phyloP scores from a whole-genome alignment of 2,888 invertebrate species.

The Rhagophthalmus giganteus region DNA sequence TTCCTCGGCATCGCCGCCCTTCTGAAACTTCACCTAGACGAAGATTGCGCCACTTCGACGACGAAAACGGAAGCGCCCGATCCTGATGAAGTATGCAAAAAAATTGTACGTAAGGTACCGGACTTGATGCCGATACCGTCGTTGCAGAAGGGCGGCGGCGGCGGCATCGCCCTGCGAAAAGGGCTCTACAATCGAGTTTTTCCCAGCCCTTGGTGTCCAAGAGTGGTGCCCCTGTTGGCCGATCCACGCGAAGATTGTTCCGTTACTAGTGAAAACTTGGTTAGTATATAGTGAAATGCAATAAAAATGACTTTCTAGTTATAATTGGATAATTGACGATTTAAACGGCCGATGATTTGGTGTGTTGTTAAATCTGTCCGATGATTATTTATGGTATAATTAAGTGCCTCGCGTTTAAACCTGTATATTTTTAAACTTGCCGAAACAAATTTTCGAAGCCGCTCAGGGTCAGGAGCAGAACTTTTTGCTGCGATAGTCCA shows the following conservation, averaged over 20 bases:
- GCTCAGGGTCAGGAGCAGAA: too few species aligned
- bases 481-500: too few species aligned
- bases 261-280: constrained; percentile 11
- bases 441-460: too few species aligned
- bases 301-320: too few species aligned
- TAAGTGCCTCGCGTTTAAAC: too few species aligned
- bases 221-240: constrained; percentile 45
- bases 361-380: too few species aligned
- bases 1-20: constrained; percentile 63
- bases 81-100: constrained; percentile 9
- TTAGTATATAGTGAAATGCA: constrained; percentile 14
- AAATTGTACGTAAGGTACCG: constrained; percentile 39
- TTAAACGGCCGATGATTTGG: too few species aligned
- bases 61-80: background rate
- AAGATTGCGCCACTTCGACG: constrained; percentile 14
- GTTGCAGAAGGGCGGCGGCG: constrained; percentile 23
- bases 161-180: constrained; percentile 35
- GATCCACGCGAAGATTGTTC: constrained; percentile 47
- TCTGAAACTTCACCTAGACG: constrained; percentile 45
- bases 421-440: too few species aligned
- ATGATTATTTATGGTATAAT: too few species aligned
- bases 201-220: constrained; percentile 63
- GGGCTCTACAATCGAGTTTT: constrained; percentile 59
- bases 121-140: constrained; percentile 45
- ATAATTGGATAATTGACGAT: too few species aligned